Conservation (phyloP, 2,113 vertebrate genomes). For the Ursus arctos region DNA sequence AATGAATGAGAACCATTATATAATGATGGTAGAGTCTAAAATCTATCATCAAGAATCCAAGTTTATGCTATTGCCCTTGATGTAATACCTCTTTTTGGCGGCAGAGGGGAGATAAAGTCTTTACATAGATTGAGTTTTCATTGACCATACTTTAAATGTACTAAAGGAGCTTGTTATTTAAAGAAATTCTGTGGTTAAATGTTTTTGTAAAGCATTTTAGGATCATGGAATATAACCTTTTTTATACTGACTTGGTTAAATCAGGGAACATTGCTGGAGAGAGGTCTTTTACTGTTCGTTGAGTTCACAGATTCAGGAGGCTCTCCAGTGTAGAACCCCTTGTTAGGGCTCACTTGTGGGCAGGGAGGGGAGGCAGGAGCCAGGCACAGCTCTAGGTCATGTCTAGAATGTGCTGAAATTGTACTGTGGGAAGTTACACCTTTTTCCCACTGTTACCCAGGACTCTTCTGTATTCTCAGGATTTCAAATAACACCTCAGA, state of each 20-base stretch:
- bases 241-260: not conserved
- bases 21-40: not conserved
- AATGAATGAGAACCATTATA: slow-evolving; percentile 53
- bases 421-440: not conserved
- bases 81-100: not conserved
- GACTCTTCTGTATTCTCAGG: not conserved
- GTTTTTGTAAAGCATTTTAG: slow-evolving; percentile 6
- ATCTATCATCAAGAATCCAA: slow-evolving; percentile 39
- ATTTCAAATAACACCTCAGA: not conserved
- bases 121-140: slow-evolving; percentile 56
- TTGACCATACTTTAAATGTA: slow-evolving; percentile 37
- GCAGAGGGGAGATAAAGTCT: not conserved
- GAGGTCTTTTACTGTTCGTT: not conserved
- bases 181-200: slow-evolving; percentile 44
- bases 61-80: slow-evolving; percentile 60
- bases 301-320: not conserved
- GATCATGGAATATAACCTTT: not conserved
- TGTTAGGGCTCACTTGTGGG: not conserved
- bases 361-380: not conserved
- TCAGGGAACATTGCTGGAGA: not conserved
- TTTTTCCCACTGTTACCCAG: not conserved
- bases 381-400: not conserved
- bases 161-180: slow-evolving; percentile 46
- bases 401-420: not conserved
- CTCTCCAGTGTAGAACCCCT: not conserved